A percentile compares a stretch with the other conserved stretches of the same genome.
Conservation (phyloP, 2,113 vertebrate species). For the Centropristis striata region DNA sequence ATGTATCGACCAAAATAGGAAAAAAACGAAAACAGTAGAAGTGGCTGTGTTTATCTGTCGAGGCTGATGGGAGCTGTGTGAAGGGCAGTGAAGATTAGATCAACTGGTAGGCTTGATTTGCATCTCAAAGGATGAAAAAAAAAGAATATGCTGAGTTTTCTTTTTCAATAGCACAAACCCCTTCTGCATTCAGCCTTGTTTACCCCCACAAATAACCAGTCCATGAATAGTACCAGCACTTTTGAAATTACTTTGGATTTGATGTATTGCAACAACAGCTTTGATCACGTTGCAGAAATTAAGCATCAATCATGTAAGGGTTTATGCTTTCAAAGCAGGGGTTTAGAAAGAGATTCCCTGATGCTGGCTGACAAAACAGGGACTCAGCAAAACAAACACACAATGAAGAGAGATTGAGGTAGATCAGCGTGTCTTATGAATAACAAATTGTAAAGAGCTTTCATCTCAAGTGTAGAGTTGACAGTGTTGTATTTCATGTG, state of each 20-base stretch:
- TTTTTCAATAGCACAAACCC: conserved; percentile 17
- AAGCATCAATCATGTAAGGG: conserved; percentile 53
- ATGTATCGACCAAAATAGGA: not conserved
- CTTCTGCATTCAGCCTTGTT: conserved; percentile 46
- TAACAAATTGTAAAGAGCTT: conserved; percentile 40
- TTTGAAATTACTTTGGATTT: conserved; percentile 59
- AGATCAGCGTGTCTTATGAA: conserved; percentile 40
- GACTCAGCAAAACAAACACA: conserved; percentile 47
- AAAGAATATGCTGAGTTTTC: conserved; percentile 30
- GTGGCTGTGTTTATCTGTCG: conserved; percentile 31
- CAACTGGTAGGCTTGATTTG: conserved; percentile 42
- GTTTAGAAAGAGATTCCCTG: conserved; percentile 49
- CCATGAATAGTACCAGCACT: conserved; percentile 49
- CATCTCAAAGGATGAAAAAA: conserved; percentile 55
- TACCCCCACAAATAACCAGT: conserved; percentile 44
- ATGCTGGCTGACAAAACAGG: conserved; percentile 49
- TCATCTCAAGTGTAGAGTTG: conserved; percentile 20
- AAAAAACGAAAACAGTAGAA: not conserved
- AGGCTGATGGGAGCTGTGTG: conserved; percentile 34
- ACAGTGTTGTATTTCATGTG: conserved; percentile 13
- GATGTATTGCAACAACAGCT: conserved; percentile 54
- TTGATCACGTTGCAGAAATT: conserved; percentile 58
- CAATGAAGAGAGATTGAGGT: conserved; percentile 39
- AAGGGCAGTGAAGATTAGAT: conserved; percentile 49
- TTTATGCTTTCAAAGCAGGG: conserved; percentile 52